phyloP scores from a whole-genome alignment of 2,797 vertebrate genomes.

The Cichlasoma orientale region DNA sequence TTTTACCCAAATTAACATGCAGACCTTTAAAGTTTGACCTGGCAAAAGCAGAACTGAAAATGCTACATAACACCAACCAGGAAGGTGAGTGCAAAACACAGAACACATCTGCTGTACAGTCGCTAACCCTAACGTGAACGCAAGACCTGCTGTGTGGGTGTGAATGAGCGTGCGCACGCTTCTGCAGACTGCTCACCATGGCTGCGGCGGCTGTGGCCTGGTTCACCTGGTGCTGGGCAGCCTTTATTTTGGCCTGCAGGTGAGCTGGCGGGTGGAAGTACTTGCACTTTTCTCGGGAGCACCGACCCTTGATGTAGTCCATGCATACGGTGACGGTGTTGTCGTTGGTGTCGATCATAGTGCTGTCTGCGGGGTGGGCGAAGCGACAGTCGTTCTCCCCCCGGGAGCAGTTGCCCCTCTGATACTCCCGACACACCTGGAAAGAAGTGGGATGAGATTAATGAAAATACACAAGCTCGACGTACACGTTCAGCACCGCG shows the following conservation, averaged over 20 bases:
- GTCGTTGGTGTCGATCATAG: constrained; percentile 98
- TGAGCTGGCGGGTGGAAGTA: constrained; percentile 98
- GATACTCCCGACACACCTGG: constrained; percentile 97
- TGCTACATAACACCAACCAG: constrained; percentile 30
- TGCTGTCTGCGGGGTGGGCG: constrained; percentile 94
- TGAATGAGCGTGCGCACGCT: constrained; percentile 31
- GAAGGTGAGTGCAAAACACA: constrained; percentile 36
- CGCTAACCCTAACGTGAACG: not conserved
- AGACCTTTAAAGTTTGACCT: constrained; percentile 39
- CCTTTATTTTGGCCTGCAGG: constrained; percentile 99
- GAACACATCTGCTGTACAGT: constrained; percentile 2
- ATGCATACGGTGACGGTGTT: constrained; percentile 99
- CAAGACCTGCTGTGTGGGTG: constrained; percentile 13
- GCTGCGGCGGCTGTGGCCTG: constrained; percentile 96
- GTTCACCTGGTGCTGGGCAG: constrained; percentile 99
- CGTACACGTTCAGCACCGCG: not conserved
- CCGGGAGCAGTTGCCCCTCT: constrained; percentile 96
- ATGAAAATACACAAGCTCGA: not conserved
- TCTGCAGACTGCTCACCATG: constrained; percentile 88
- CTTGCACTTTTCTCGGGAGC: constrained; percentile 99
- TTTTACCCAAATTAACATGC: constrained; percentile 49
- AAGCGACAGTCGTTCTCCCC: constrained; percentile 97
- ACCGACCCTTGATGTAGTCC: constrained; percentile 99
- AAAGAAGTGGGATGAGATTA: not conserved
- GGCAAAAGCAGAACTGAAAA: constrained; percentile 59